phyloP scores from a whole-genome alignment of 2,113 vertebrate species.

The Passer domesticus region DNA sequence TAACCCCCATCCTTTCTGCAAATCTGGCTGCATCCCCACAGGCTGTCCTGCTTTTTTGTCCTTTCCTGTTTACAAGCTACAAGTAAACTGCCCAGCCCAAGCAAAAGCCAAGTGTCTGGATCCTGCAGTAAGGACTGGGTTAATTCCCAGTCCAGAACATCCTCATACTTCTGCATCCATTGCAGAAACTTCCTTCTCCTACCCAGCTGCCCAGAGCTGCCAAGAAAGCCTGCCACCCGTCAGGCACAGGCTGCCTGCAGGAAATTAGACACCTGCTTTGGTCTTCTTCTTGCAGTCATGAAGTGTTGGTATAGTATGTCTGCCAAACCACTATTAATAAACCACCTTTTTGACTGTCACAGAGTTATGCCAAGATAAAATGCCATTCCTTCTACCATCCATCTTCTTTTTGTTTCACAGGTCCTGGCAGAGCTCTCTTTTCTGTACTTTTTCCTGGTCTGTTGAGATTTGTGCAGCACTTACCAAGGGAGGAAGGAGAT shows the following conservation, averaged over 20 bases:
- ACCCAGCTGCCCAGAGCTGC: neutral
- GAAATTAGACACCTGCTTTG: conserved; percentile 16
- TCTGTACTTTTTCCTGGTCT: neutral
- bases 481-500: neutral
- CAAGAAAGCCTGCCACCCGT: neutral
- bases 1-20: neutral
- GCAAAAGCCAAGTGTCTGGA: neutral
- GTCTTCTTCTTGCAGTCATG: neutral
- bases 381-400: neutral
- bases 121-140: neutral
- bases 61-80: neutral
- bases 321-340: conserved; percentile 65
- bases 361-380: conserved; percentile 6
- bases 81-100: neutral
- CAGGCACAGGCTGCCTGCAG: neutral
- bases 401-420: neutral
- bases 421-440: neutral
- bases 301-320: conserved; percentile 12
- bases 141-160: neutral
- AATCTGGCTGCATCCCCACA: neutral
- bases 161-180: neutral
- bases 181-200: neutral
- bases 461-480: neutral
- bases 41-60: neutral
- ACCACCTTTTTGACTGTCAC: neutral